phyloP scores from a whole-genome alignment of 2,888 invertebrate genomes.

The Scaptomyza polygonia region DNA sequence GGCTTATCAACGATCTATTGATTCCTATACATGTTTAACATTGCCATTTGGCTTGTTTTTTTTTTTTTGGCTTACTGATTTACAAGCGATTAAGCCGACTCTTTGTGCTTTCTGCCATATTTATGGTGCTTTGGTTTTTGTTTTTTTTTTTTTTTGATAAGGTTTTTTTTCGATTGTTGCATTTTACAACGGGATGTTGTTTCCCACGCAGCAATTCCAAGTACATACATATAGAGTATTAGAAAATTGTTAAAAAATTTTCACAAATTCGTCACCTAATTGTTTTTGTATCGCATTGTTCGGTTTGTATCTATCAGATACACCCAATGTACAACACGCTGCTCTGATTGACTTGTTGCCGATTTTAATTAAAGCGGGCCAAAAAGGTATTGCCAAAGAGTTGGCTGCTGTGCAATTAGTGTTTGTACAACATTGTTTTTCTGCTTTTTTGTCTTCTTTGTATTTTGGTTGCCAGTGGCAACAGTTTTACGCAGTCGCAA shows the following conservation, averaged over 20 bases:
- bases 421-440: background rate
- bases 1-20: conserved; percentile 24
- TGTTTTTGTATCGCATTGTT: background rate
- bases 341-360: conserved; percentile 41
- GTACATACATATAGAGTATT: too few species aligned
- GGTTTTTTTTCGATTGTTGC: background rate
- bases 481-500: conserved; percentile 1
- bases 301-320: conserved; percentile 6
- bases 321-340: conserved; percentile 7
- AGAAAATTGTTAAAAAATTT: conserved; percentile 1
- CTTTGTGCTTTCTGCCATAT: conserved; percentile 19
- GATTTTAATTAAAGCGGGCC: conserved; percentile 34
- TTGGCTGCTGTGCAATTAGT: conserved; percentile 14
- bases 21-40: background rate
- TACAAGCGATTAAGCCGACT: conserved; percentile 64
- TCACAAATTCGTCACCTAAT: conserved; percentile 2
- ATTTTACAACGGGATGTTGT: conserved; percentile 23
- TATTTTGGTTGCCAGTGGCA: background rate
- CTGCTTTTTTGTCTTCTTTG: background rate
- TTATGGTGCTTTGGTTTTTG: conserved; percentile 4
- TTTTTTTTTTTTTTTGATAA: conserved; percentile 1
- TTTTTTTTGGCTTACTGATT: conserved; percentile 55
- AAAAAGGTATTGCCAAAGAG: conserved; percentile 13
- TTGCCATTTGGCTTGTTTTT: conserved; percentile 7
- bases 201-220: conserved; percentile 24